These are phyloP conservation scores for Nephrocerus scutellatus DNA, from an alignment of 2,888 invertebrate genomes.

Conservation along the genomic window DNA sequence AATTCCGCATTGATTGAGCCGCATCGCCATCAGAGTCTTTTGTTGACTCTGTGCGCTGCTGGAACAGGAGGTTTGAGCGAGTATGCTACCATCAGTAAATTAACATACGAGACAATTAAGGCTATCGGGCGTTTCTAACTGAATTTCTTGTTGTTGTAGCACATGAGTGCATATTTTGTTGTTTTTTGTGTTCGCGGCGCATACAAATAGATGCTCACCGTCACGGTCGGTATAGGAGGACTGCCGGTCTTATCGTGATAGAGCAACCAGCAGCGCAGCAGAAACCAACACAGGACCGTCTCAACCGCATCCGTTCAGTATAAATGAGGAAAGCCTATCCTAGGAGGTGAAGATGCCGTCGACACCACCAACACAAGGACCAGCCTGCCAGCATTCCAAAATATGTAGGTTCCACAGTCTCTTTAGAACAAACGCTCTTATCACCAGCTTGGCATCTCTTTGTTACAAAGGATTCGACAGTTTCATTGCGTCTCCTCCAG, in stretches of 20 bases:
- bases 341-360: too few relatives aligned
- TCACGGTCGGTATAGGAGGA: too few relatives aligned
- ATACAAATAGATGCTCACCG: too few relatives aligned
- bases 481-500: too few relatives aligned
- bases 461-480: too few relatives aligned
- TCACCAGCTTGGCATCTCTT: conserved; percentile 15
- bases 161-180: conserved; percentile 9
- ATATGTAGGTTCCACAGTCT: conserved; percentile 19
- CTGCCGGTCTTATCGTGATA: too few relatives aligned
- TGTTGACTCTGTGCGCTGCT: conserved; percentile 7
- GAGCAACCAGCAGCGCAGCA: too few relatives aligned
- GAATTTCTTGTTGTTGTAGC: conserved; percentile 20
- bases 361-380: too few relatives aligned
- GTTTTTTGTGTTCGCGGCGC: conserved; percentile 7
- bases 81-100: conserved; percentile 13
- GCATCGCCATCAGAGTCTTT: conserved; percentile 7
- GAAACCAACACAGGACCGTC: too few relatives aligned
- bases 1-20: conserved; percentile 8
- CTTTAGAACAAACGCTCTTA: conserved; percentile 10
- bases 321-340: too few relatives aligned
- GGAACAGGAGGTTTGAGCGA: conserved; percentile 8
- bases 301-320: too few relatives aligned
- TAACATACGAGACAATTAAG: conserved; percentile 23
- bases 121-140: conserved; percentile 21
- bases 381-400: conserved; percentile 12